These are phyloP conservation scores for Lithophane ornitopus DNA, from an alignment of 2,888 invertebrate species.

Conservation along the genomic window DNA sequence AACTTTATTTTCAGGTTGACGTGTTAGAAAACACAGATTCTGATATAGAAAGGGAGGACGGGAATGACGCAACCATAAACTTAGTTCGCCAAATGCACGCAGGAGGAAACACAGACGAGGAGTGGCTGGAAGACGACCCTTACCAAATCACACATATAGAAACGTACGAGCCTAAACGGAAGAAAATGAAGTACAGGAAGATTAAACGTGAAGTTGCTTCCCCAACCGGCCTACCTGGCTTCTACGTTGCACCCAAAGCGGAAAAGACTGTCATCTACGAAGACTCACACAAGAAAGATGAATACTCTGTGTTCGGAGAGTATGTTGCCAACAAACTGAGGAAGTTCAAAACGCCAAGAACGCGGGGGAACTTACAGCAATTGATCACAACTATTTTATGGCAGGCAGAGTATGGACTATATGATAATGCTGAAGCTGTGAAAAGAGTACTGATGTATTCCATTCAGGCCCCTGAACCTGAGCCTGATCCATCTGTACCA, in stretches of 20 bases:
- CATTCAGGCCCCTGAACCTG: constrained; percentile 69
- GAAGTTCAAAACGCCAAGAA: constrained; percentile 79
- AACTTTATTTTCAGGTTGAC: constrained; percentile 75
- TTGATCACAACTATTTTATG: constrained; percentile 86
- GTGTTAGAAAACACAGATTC: constrained; percentile 74
- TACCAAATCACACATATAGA: constrained; percentile 78
- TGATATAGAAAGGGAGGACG: constrained; percentile 76
- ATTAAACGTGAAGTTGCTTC: constrained; percentile 83
- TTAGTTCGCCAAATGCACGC: constrained; percentile 82
- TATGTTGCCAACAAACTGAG: constrained; percentile 86
- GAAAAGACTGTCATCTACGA: constrained; percentile 72
- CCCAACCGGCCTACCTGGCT: constrained; percentile 74
- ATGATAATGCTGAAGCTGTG: constrained; percentile 84
- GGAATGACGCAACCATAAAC: constrained; percentile 76
- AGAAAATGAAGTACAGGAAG: constrained; percentile 77
- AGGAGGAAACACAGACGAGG: constrained; percentile 79
- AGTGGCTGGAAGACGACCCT: constrained; percentile 86
- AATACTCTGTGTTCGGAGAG: constrained; percentile 85
- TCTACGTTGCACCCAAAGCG: constrained; percentile 69
- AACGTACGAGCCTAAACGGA: constrained; percentile 77
- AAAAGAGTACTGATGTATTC: constrained; percentile 81
- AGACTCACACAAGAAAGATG: constrained; percentile 75
- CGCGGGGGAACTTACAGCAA: constrained; percentile 85
- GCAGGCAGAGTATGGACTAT: constrained; percentile 87
- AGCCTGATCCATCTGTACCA: constrained; percentile 36